Evolutionary conservation across 2,113 vertebrate genomes (phyloP).

Genomic region (Siphamia tubifer): DNA sequence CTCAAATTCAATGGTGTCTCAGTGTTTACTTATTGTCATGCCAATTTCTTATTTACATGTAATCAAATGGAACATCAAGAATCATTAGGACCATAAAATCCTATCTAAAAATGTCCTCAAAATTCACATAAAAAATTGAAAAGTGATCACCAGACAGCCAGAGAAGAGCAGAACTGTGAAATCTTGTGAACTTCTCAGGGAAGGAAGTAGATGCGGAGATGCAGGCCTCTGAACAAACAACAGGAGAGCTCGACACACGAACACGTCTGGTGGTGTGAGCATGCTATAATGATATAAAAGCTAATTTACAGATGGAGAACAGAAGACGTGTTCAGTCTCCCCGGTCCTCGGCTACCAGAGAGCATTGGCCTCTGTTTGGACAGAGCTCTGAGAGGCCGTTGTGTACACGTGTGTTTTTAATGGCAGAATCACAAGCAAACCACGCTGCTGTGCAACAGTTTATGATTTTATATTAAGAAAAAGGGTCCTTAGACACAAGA

Average conservation of each 20-base stretch:
- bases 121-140: slow-evolving; percentile 21
- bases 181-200: not conserved
- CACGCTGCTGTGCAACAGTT: slow-evolving; percentile 45
- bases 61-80: slow-evolving; percentile 58
- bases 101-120: slow-evolving; percentile 16
- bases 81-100: slow-evolving; percentile 52
- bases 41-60: slow-evolving; percentile 64
- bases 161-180: not conserved
- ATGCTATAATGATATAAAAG: slow-evolving; percentile 49
- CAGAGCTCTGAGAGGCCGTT: slow-evolving; percentile 60
- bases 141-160: slow-evolving; percentile 13
- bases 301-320: slow-evolving; percentile 62
- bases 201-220: slow-evolving; percentile 27
- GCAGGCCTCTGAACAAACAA: slow-evolving; percentile 37
- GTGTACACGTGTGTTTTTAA: slow-evolving; percentile 66
- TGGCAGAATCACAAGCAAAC: slow-evolving; percentile 61
- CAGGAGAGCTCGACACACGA: not conserved
- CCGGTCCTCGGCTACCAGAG: not conserved
- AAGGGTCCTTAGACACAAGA: slow-evolving; percentile 39
- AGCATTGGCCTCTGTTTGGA: slow-evolving; percentile 45
- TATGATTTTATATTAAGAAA: slow-evolving; percentile 71
- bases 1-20: slow-evolving; percentile 56
- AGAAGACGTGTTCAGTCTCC: slow-evolving; percentile 63
- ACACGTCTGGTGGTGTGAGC: slow-evolving; percentile 40
- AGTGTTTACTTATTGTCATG: slow-evolving; percentile 69